A percentile compares a stretch with the other conserved stretches of the same genome.
phyloP scores from a whole-genome alignment of 2,113 vertebrate genomes.

The Caloenas nicobarica region DNA sequence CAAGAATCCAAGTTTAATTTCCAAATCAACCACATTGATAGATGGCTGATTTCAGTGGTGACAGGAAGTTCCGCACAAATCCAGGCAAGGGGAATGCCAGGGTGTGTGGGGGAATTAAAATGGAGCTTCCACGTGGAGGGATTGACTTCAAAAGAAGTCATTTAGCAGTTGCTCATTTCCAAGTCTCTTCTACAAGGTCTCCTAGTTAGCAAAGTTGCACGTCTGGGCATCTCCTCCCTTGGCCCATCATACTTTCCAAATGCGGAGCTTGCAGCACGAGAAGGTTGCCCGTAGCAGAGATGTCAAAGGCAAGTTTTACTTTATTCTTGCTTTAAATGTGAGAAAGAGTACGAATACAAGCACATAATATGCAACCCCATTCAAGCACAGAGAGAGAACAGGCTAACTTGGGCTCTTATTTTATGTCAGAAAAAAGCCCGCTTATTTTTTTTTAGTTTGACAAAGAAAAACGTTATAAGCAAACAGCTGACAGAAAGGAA shows the following conservation, averaged over 20 bases:
- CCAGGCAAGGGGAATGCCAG: rapidly evolving
- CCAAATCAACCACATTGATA: background rate
- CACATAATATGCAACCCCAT: background rate
- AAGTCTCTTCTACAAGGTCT: background rate
- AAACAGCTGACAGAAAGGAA: background rate
- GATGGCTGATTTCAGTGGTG: background rate
- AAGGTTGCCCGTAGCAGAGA: background rate
- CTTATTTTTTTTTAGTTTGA: background rate
- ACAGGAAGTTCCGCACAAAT: background rate
- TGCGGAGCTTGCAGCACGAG: background rate
- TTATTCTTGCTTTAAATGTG: background rate
- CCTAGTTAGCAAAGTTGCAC: background rate
- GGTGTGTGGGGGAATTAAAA: background rate
- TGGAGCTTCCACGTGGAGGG: background rate
- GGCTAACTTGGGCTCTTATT: background rate
- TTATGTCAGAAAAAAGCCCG: background rate
- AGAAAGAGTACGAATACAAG: background rate
- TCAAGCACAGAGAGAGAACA: background rate
- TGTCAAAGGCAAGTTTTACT: background rate
- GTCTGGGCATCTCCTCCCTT: background rate
- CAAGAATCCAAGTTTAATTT: background rate
- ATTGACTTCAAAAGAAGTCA: background rate
- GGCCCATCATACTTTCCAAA: background rate
- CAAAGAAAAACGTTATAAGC: background rate
- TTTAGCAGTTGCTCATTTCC: background rate